Conservation (phyloP, 2,113 vertebrate species). For the Ciconia boyciana region DNA sequence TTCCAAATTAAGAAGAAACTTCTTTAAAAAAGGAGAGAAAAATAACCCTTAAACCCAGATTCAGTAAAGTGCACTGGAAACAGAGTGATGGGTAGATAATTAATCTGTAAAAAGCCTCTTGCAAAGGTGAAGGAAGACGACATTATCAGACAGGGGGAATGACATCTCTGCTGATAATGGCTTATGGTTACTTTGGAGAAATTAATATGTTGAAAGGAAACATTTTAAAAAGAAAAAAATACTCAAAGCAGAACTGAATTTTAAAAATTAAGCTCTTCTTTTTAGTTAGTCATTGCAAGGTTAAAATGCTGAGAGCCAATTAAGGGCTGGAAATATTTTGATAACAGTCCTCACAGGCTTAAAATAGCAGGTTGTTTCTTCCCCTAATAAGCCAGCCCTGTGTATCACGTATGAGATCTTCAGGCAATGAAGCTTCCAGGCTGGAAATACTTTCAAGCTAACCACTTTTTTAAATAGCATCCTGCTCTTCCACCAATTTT, state of each 20-base stretch:
- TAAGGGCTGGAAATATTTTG: conserved; percentile 15
- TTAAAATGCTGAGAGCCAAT: not conserved
- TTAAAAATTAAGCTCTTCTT: not conserved
- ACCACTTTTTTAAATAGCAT: not conserved
- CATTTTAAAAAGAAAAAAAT: not conserved
- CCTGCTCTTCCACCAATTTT: not conserved
- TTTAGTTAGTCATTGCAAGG: not conserved
- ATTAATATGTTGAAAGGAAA: not conserved
- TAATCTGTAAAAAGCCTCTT: not conserved
- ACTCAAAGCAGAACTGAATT: not conserved
- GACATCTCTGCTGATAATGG: not conserved
- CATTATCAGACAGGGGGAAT: not conserved
- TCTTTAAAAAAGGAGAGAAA: not conserved
- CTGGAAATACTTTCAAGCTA: not conserved
- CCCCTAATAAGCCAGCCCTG: not conserved
- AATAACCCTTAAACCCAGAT: not conserved
- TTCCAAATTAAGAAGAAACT: not conserved
- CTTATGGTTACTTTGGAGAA: not conserved
- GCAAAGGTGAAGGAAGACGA: not conserved
- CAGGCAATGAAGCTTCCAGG: not conserved
- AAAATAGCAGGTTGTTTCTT: conserved; percentile 16
- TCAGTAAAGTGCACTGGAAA: not conserved
- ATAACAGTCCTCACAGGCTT: not conserved
- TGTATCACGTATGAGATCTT: not conserved
- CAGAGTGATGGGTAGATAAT: not conserved